Evolutionary conservation across 2,113 vertebrate species (phyloP).

Genomic region (Crotalus viridis): DNA sequence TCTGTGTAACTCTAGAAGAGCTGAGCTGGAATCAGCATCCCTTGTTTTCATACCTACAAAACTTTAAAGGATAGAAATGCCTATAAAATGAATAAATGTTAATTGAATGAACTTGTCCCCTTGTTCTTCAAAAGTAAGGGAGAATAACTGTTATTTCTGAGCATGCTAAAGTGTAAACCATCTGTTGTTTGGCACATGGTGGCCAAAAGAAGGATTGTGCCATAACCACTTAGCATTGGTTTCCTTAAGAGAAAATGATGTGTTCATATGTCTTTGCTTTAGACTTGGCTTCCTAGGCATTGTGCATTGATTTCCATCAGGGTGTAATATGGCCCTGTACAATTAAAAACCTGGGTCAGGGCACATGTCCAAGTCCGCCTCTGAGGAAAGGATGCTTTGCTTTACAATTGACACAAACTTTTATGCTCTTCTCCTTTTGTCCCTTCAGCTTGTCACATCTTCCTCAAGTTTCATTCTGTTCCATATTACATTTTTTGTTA

Average conservation of each 20-base stretch:
- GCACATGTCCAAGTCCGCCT: not conserved
- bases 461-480: not conserved
- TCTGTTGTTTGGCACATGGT: not conserved
- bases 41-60: not conserved
- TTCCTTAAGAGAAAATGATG: not conserved
- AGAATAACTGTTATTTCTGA: not conserved
- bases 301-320: not conserved
- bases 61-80: not conserved
- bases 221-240: not conserved
- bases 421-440: not conserved
- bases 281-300: not conserved
- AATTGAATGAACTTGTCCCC: not conserved
- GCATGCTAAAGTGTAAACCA: not conserved
- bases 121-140: not conserved
- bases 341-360: not conserved
- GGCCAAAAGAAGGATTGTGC: not conserved
- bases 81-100: not conserved
- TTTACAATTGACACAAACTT: not conserved
- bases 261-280: not conserved
- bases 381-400: not conserved
- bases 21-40: not conserved
- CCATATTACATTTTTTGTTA: not conserved
- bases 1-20: not conserved
- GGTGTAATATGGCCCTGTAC: not conserved
- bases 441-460: not conserved